These are phyloP conservation scores for Schizotus pectinicornis DNA, from an alignment of 2,888 invertebrate species.

Conservation along the genomic window DNA sequence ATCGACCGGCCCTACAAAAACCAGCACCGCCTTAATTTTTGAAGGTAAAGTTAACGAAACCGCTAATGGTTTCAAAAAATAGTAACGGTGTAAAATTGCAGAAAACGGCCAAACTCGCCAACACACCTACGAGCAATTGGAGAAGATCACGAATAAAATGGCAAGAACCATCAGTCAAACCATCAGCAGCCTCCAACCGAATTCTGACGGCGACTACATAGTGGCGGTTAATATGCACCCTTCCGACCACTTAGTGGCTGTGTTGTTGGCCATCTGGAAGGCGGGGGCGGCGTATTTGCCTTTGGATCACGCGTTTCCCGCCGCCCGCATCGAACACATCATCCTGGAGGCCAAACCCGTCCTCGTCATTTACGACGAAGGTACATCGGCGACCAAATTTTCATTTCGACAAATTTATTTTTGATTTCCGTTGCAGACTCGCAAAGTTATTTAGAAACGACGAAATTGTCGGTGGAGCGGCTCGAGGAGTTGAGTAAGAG, in stretches of 20 bases:
- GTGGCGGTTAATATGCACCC: constrained; percentile 83
- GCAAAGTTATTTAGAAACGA: constrained; percentile 43
- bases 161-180: constrained; percentile 62
- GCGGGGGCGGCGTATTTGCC: constrained; percentile 86
- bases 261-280: constrained; percentile 79
- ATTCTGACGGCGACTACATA: constrained; percentile 74
- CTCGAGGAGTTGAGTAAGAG: constrained; percentile 59
- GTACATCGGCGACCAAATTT: constrained; percentile 53
- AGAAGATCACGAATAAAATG: constrained; percentile 64
- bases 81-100: constrained; percentile 16
- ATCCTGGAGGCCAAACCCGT: constrained; percentile 76
- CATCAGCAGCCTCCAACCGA: constrained; percentile 58
- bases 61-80: background rate
- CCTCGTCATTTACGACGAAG: constrained; percentile 71
- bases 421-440: constrained; percentile 39
- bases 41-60: constrained; percentile 57
- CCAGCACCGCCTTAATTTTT: constrained; percentile 68
- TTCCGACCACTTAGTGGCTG: constrained; percentile 69
- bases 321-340: constrained; percentile 76
- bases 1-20: constrained; percentile 59
- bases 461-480: constrained; percentile 59
- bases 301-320: constrained; percentile 75
- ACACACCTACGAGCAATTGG: constrained; percentile 64
- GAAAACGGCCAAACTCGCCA: constrained; percentile 38
- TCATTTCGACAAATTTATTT: constrained; percentile 2